Conservation (phyloP, 2,888 invertebrate genomes). For the Drosophila longiperda region DNA sequence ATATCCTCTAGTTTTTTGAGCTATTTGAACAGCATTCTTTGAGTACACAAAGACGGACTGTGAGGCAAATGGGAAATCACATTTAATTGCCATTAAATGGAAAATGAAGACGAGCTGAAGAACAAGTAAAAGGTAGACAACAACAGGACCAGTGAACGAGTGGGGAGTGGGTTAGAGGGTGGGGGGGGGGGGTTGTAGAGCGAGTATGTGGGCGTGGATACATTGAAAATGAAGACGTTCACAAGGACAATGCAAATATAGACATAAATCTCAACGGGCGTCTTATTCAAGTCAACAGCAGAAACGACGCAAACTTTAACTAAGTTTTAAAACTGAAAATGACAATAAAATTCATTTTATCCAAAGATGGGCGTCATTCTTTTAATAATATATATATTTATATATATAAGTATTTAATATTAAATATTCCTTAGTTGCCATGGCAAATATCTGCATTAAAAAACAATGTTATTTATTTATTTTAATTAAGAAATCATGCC, state of each 20-base stretch:
- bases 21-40: constrained; percentile 22
- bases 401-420: neutral
- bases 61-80: constrained; percentile 47
- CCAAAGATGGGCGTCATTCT: neutral
- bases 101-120: constrained; percentile 35
- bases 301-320: constrained; percentile 13
- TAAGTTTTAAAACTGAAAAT: constrained; percentile 18
- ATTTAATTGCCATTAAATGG: constrained; percentile 67
- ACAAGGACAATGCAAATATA: constrained; percentile 75
- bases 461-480: neutral
- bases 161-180: neutral
- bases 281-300: constrained; percentile 63
- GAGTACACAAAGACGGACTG: constrained; percentile 27
- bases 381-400: neutral
- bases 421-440: neutral
- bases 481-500: neutral
- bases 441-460: neutral
- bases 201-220: constrained; percentile 42
- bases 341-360: neutral
- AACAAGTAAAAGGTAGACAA: constrained; percentile 35
- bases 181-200: too few species aligned
- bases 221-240: constrained; percentile 46
- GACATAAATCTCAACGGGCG: constrained; percentile 70
- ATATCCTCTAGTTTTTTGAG: neutral
- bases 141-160: neutral